A percentile compares a stretch with the other conserved stretches of the same genome.
These are phyloP conservation scores for Nezara viridula DNA, from an alignment of 2,888 invertebrate genomes.

Conservation along the genomic window DNA sequence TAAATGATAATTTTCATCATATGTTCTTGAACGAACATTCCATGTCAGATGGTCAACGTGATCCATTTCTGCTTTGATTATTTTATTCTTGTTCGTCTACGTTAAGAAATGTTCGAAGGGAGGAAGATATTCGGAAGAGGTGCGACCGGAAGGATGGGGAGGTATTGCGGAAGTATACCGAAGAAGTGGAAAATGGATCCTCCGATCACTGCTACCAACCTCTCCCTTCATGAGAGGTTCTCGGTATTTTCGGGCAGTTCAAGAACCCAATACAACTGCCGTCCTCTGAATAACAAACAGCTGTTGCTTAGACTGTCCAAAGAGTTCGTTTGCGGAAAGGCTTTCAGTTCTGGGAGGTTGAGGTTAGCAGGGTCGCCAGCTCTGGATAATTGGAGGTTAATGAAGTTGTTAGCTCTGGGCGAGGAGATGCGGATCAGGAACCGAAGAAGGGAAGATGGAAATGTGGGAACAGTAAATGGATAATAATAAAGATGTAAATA, in stretches of 20 bases:
- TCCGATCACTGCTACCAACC: not conserved
- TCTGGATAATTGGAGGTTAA: not conserved
- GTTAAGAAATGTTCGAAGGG: not conserved
- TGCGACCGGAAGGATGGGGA: not conserved
- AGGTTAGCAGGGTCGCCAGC: not conserved
- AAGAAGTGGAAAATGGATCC: not conserved
- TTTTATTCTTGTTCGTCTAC: not conserved
- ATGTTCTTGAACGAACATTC: not conserved
- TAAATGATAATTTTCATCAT: not conserved
- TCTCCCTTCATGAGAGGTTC: slow-evolving; percentile 8
- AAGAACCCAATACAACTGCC: not conserved
- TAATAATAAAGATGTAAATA: slow-evolving; percentile 19
- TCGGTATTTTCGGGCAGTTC: not conserved
- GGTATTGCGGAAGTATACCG: not conserved
- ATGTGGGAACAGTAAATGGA: not conserved
- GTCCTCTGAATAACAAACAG: not conserved
- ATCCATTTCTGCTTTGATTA: not conserved
- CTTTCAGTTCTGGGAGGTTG: not conserved
- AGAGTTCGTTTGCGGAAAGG: not conserved
- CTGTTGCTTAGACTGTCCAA: not conserved
- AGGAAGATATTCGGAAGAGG: not conserved
- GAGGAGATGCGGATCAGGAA: not conserved
- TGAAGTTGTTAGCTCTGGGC: not conserved
- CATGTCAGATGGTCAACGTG: not conserved
- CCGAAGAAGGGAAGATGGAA: not conserved